These are phyloP conservation scores for Neoniphon sammara DNA, from an alignment of 2,797 vertebrate species.

Conservation along the genomic window DNA sequence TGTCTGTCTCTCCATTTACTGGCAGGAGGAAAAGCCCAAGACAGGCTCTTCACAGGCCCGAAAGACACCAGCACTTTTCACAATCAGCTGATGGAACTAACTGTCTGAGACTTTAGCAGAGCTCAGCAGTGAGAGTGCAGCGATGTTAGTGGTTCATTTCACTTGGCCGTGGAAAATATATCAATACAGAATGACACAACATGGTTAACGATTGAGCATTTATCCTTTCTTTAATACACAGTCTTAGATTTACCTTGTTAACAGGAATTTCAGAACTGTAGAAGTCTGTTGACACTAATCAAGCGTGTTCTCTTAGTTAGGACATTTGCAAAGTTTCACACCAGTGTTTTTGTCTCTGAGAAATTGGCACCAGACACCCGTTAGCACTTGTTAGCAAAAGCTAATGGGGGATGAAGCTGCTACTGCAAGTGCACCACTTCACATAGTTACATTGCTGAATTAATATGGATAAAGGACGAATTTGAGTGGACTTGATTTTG, in stretches of 20 bases:
- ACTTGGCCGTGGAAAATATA: slow-evolving; percentile 42
- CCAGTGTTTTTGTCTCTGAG: slow-evolving; percentile 45
- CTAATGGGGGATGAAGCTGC: slow-evolving; percentile 53
- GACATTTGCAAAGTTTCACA: slow-evolving; percentile 52
- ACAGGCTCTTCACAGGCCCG: slow-evolving; percentile 78
- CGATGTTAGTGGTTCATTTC: slow-evolving; percentile 39
- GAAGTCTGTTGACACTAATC: slow-evolving; percentile 25
- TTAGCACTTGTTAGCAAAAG: slow-evolving; percentile 56
- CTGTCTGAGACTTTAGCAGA: slow-evolving; percentile 52
- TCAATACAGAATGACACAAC: slow-evolving; percentile 36
- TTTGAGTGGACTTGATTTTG: slow-evolving; percentile 12
- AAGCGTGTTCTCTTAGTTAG: slow-evolving; percentile 20
- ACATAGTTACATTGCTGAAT: slow-evolving; percentile 16
- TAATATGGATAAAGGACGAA: slow-evolving; percentile 5
- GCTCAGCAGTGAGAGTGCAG: slow-evolving; percentile 33
- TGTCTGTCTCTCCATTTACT: slow-evolving; percentile 82
- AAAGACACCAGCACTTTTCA: slow-evolving; percentile 78
- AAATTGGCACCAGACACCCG: slow-evolving; percentile 48
- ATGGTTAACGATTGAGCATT: not conserved
- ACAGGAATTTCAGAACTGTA: slow-evolving; percentile 19
- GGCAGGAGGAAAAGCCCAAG: slow-evolving; percentile 78
- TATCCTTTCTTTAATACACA: not conserved
- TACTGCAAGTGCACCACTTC: slow-evolving; percentile 34
- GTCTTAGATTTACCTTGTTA: slow-evolving; percentile 25
- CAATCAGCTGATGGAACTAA: slow-evolving; percentile 75